Evolutionary conservation across 2,113 vertebrate species (phyloP).

Genomic region (Tringa solitaria): DNA sequence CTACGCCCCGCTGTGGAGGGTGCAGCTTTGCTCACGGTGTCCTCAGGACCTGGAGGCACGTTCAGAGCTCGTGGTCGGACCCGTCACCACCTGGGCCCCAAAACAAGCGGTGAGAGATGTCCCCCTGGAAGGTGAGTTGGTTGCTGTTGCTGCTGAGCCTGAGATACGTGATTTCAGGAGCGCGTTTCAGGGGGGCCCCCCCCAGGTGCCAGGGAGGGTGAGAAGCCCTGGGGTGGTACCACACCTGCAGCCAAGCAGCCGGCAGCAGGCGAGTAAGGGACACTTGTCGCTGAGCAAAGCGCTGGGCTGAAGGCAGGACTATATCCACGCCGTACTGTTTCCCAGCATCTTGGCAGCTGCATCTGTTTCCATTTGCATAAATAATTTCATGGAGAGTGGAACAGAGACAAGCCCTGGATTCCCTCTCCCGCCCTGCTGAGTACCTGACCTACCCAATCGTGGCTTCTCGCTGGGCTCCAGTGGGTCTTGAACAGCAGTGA

Average conservation of each 20-base stretch:
- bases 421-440: neutral
- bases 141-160: neutral
- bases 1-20: fast-evolving
- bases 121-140: neutral
- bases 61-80: neutral
- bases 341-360: neutral
- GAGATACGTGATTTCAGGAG: neutral
- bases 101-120: fast-evolving
- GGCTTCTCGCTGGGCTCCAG: neutral
- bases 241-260: neutral
- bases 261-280: neutral
- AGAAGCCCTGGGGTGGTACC: neutral
- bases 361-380: neutral
- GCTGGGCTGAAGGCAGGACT: neutral
- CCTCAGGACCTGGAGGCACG: neutral
- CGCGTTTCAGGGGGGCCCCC: neutral
- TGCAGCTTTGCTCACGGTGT: neutral
- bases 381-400: neutral
- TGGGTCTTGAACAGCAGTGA: neutral
- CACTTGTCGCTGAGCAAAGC: neutral
- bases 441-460: fast-evolving
- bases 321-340: neutral
- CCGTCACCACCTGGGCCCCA: neutral
- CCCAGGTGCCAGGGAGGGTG: fast-evolving
- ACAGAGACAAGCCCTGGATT: neutral